Conservation (phyloP, 2,888 invertebrate genomes). For the Diplazon laetatorius region DNA sequence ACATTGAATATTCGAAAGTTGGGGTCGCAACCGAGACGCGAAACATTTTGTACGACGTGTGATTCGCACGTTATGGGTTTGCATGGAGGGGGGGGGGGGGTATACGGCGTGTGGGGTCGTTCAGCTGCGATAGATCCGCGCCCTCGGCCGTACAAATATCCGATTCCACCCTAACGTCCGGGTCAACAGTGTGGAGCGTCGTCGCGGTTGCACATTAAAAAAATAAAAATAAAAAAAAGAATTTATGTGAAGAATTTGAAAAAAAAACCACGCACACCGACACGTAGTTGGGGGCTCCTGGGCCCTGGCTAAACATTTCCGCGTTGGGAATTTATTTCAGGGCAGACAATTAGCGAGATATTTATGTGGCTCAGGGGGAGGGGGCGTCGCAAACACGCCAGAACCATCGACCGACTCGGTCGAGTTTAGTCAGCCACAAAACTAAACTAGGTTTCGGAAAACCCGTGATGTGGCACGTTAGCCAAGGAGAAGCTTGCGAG, state of each 20-base stretch:
- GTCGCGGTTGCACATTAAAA: not conserved
- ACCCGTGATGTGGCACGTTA: not conserved
- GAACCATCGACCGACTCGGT: slow-evolving; percentile 60
- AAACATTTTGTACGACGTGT: too few species aligned
- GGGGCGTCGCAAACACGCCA: slow-evolving; percentile 70
- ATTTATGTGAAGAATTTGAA: too few species aligned
- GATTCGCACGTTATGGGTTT: too few species aligned
- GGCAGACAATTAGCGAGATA: slow-evolving; percentile 77
- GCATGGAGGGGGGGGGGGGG: too few species aligned
- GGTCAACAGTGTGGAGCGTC: not conserved
- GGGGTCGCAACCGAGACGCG: too few species aligned
- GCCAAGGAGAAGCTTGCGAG: not conserved
- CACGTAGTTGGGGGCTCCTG: slow-evolving; percentile 46
- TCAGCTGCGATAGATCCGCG: not conserved
- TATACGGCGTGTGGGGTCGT: not conserved
- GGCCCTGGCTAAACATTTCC: slow-evolving; percentile 70
- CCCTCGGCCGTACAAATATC: not conserved
- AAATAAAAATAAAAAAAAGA: not conserved
- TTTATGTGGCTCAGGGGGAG: slow-evolving; percentile 75
- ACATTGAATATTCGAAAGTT: too few species aligned
- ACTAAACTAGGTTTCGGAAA: not conserved
- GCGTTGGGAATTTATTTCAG: slow-evolving; percentile 76
- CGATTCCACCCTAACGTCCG: not conserved
- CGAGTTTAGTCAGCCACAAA: not conserved
- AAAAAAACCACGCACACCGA: slow-evolving; percentile 21